phyloP scores from a whole-genome alignment of 2,797 vertebrate genomes.

The Lithobates pipiens region DNA sequence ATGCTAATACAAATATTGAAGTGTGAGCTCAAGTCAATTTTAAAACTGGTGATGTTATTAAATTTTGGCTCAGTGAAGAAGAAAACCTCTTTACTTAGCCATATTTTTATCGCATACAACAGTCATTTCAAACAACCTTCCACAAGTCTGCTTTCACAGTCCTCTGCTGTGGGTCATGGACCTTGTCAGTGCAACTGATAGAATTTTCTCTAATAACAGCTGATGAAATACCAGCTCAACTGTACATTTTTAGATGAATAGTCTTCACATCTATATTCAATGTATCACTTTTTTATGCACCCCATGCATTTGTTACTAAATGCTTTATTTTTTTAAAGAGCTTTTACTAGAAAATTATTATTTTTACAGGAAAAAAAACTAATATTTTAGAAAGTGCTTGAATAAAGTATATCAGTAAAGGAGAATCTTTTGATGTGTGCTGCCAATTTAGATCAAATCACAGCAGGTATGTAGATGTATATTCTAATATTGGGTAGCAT shows the following conservation, averaged over 20 bases:
- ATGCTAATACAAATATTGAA: conserved; percentile 42
- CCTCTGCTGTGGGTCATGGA: conserved; percentile 45
- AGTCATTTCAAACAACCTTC: conserved; percentile 46
- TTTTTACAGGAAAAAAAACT: no score
- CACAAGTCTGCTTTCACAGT: conserved; percentile 47
- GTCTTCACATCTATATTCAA: conserved; percentile 4
- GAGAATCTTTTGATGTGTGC: no score
- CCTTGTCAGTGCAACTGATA: conserved; percentile 54
- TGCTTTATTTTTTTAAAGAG: no score
- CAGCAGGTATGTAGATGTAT: no score
- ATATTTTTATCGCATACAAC: conserved; percentile 31
- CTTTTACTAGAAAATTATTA: no score
- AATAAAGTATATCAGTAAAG: no score
- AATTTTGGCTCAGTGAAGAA: conserved; percentile 31
- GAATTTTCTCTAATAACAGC: conserved; percentile 43
- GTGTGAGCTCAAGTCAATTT: conserved; percentile 6
- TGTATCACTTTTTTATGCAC: background rate
- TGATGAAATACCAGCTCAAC: conserved; percentile 43
- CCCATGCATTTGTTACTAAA: no score
- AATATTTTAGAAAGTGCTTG: no score
- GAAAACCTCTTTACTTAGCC: conserved; percentile 32
- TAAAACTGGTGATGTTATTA: conserved; percentile 22
- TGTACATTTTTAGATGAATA: conserved; percentile 33
- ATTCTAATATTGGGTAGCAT: no score
- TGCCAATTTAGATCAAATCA: no score